Base-by-base conservation (phyloP, 2,113 vertebrate species). In the Miniopterus natalensis region DNA sequence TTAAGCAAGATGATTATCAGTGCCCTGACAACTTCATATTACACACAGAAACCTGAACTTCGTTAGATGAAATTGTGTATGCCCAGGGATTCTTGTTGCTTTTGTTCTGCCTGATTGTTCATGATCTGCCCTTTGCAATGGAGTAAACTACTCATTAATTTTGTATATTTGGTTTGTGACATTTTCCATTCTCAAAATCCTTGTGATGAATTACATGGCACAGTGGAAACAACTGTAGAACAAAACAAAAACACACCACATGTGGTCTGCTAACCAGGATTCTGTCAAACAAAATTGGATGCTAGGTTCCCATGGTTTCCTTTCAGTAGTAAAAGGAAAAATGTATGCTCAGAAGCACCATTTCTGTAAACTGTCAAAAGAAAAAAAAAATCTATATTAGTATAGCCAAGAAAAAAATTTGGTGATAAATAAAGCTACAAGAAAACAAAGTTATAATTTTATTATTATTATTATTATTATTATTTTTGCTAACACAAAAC, bases 71-170 rank as follows among this genome's bases (percentile, higher is more conserved):
- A 92, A 88, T 1, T 29, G 11, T 3, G 59, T 59, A 65, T 5
- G 21, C 11, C 31, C 29, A 42, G 55, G 57, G 57, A 90, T 57
- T 83, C 83, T 75, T 88, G 68, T 29, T 90, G 47, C 59, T 92
- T 95, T 74, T 86, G 61, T 78, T 95, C 77, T 59, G 59, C 77
- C 84, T 92, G 36, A 84, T 68, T 92, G 45, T 96, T 78, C 88
- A 88, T 68, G 85, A 89, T 78, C 92, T 97, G 94, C 94, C 63
- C 84, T 90, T 96, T 95, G 92, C 90, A 96, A 79, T 45, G 27
- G 57, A 84, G 78, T 90, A 94, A 97, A 96, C 71, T 92, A 74
- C 74, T 96, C 96, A 97, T 97, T 98, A 96, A 97, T 97, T 97
- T 85, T 94, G 78, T 88, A 74, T 85, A 94, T 96, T 90, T 96